These are phyloP conservation scores for Nephrotoma flavescens DNA, from an alignment of 2,888 invertebrate genomes.

Conservation along the genomic window DNA sequence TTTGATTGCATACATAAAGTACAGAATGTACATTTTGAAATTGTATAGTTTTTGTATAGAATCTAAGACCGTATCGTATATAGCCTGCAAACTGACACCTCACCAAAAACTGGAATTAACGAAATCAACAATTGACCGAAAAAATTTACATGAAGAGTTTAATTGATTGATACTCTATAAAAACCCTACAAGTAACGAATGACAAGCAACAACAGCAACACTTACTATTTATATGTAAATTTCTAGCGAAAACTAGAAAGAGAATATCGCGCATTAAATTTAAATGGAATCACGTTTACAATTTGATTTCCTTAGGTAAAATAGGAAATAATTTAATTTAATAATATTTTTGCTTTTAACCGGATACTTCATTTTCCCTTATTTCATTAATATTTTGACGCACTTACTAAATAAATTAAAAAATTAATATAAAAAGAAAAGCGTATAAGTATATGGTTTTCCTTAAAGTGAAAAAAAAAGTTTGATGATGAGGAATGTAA, in stretches of 20 bases:
- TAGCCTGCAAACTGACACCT: too few relatives aligned
- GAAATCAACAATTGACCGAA: too few relatives aligned
- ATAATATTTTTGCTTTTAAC: background rate
- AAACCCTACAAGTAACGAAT: background rate
- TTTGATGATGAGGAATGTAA: background rate
- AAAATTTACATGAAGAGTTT: too few relatives aligned
- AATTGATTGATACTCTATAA: too few relatives aligned
- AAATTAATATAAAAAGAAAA: background rate
- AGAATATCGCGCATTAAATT: background rate
- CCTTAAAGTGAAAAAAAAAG: background rate
- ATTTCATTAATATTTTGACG: background rate
- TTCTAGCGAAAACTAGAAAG: background rate
- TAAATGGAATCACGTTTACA: background rate
- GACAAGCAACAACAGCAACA: background rate
- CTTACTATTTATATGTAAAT: background rate
- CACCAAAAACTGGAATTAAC: too few relatives aligned
- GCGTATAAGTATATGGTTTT: background rate
- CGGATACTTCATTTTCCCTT: background rate
- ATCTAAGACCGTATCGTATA: too few relatives aligned
- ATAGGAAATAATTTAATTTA: background rate
- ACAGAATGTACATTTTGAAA: too few relatives aligned
- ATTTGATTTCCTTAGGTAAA: background rate
- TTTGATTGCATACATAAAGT: background rate
- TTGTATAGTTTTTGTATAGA: too few relatives aligned
- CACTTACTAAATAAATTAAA: background rate